Base-by-base conservation (phyloP, 1,140 invertebrate species). In the Apis dorsata region DNA sequence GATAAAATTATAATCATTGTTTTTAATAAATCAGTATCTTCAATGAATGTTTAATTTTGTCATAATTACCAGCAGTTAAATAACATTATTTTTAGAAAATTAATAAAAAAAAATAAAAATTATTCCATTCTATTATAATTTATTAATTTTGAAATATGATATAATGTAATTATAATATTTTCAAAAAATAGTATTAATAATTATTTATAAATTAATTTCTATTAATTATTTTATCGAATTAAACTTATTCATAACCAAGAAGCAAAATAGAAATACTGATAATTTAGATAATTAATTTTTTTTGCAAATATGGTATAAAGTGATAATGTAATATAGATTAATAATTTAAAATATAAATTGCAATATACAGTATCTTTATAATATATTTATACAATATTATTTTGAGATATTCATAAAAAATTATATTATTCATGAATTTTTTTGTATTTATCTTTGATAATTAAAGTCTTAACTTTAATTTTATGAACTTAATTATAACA, bases 11-110 rank as follows among this genome's bases (percentile, higher is more conserved):
- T 86, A 79, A 65, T 84, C 81, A 87, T 80, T 57, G 44, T 87
- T 86, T 79, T 66, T 78, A 87, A 87, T 87, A 87, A 84, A 86
- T 81, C 65, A 66, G 68, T 80, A 60, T 70, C 59, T 59, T 62
- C 70, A 63, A 68, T 17, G 49, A 73, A 44, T 49, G n/a, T 57
- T 59, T 75, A 28, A 59, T 34, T 72, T 71, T 72, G 17, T 76
- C 63, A 66, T 73, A 17, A 65, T 65, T 44, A 44, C 11, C 21
- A 0, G 10, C 13, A 28, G 44, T 60, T n/a, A 24, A 66, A 57
- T 34, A 70, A 70, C n/a, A 65, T 21, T 17, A 24, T 24, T n/a
- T 28, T 2, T 13, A 53, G 12, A 53, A 34, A 34, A 28, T n/a
- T 1, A 15, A 63, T 72, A 72, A 28, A 63, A 51, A 13, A 63